Base-by-base conservation (phyloP, 1,140 invertebrate genomes). In the Dendroctonus ponderosae region DNA sequence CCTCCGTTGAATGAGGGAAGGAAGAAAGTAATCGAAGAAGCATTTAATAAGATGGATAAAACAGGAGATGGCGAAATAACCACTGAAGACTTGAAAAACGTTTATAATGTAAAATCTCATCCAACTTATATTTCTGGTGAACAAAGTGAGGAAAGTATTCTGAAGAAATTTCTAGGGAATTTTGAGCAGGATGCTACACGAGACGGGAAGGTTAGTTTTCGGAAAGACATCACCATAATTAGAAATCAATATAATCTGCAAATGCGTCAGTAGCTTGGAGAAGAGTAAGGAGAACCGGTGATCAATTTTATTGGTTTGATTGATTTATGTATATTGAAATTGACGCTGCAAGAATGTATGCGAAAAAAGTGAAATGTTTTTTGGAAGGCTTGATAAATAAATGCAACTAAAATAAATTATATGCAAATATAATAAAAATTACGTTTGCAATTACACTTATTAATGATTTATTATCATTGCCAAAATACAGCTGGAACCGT, bases 31-130 rank as follows among this genome's bases (percentile, higher is more conserved):
- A 88, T 97, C 3, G 85, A 89, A 54, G 86, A 91, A 77, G 94
- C 93, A 0, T 98, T 97, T 76, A 85, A 86, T 68, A 97, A 97
- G 79, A 77, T 98, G 75, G 95, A 98, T 77, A 90, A 88, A 77
- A 89, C 89, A 7, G 89, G 89, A 0, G 94, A 97, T 75, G 94
- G 92, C 0, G 80, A 89, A 8, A 88, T 97, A 39, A 94, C 91
- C 0, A 79, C 93, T 2, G 90, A 92, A 14, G 95, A 98, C 81
- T 81, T 98, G 5, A 85, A 85, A 67, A 87, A 86, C 7, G 86
- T 93, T 11, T 96, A 96, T 76, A 89, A 87, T 71, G 91, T 92
- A 0, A 89, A 87, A 72, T 83, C 85, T 60, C 86, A 96, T 79
- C 90, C 91, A 0, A 86, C 89, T 72, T 97, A 92, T 78, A 86